Evolutionary conservation across 2,113 vertebrate species (phyloP), one percentile per base, ranked within the genome.

Genomic region (Numida meleagris): DNA sequence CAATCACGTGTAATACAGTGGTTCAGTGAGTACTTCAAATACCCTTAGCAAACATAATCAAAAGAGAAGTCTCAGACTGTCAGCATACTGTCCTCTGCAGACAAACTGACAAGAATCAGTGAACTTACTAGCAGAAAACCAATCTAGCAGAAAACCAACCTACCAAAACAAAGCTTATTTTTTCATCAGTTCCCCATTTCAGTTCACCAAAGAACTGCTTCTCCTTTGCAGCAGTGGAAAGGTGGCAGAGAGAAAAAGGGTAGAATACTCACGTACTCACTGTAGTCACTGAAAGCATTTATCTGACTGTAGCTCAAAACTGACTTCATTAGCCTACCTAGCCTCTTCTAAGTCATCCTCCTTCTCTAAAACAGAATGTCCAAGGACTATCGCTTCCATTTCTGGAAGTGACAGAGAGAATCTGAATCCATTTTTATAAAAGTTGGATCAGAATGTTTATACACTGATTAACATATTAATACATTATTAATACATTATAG

Each of bases 21-120:
- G 25, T 65, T 74, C 19, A 71, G 45, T 12, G 13, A 78, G n/a
- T 40, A 71, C 12, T 45, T 61, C 66, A 71, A 85, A 85, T 4
- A 12, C 6, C 15, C 20, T n/a, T 36, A 57, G 16, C n/a, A 40
- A 14, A 81, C 7, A 10, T 8, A 51, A 71, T 0, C 12, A 66
- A 55, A 48, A 31, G 7, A 42, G n/a, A 59, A 66, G 31, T 38
- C 40, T 33, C 40, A 57, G 34, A 9, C 9, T 29, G 5, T 20
- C 40, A 0, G 0, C 14, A 8, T 13, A 42, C 27, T 66, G n/a
- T 42, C 33, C 40, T 63, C 31, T 79, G 46, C 74, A 84, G 50
- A n/a, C 23, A 5, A 4, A 13, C 27, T 38, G 75, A 62, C 76
- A 6, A 59, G 61, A 81, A 67, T 6, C 66, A 2, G 4, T 21